Base-by-base conservation (phyloP, 2,797 vertebrate species). In the Macroramphosus scolopax region DNA sequence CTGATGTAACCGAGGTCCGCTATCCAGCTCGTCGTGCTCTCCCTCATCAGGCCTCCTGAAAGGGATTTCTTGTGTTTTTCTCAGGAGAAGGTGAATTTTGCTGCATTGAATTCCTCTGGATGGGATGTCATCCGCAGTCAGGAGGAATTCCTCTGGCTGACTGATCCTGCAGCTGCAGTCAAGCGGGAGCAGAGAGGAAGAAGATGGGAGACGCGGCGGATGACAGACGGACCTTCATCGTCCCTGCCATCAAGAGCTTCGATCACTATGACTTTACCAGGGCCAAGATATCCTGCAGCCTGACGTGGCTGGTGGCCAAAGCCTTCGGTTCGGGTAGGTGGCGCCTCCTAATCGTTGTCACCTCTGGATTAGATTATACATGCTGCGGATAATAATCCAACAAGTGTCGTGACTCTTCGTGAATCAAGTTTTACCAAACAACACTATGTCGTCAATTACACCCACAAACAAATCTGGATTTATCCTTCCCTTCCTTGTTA, bases 231-330 rank as follows among this genome's bases (percentile, higher is more conserved):
- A 96, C 94, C 42, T 98, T 96, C 90, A 91, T 97, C 80, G 96
- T 97, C 52, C 96, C 96, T 18, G 85, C 92, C 66, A 94, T 98
- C 88, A 95, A 91, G 76, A 91, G 93, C 58, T 96, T 95, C 63
- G 96, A 98, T 52, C 95, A 96, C 79, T 97, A 98, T 56, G 96
- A 98, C 72, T 97, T 98, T 59, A 86, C 90, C 75, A 90, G 95
- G 86, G 95, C 95, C 73, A 98, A 98, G 81, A 91, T 93, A 63
- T 92, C 92, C 15, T 93, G 94, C 87, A 98, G 93, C 82, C 86
- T 98, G 82, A 94, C 95, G 71, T 98, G 96, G 96, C 91, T 98
- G 72, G 94, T 98, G 82, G 96, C 94, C 88, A 98, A 98, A 85
- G 96, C 96, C 66, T 98, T 95, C 78, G 96, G 96, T 72, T 95